These are phyloP conservation scores for Chirona hameri DNA, from an alignment of 2,888 invertebrate species.

Conservation along the genomic window DNA sequence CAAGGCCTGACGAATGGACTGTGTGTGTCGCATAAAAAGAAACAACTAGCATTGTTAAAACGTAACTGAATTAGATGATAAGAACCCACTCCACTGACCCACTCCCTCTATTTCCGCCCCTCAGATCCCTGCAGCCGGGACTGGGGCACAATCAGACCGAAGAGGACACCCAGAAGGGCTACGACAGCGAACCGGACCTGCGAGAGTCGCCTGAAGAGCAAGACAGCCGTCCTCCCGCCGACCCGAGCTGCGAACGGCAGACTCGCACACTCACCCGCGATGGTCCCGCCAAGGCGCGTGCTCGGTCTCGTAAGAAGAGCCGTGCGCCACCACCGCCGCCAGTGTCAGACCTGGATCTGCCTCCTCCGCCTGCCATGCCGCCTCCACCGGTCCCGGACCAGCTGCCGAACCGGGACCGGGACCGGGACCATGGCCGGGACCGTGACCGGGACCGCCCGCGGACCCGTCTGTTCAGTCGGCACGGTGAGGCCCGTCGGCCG, in stretches of 20 bases:
- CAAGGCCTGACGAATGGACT: too few species aligned
- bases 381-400: background rate
- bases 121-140: background rate
- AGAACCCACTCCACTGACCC: too few species aligned
- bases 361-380: background rate
- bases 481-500: background rate
- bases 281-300: background rate
- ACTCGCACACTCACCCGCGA: constrained; percentile 1
- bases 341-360: background rate
- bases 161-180: constrained; percentile 45
- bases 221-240: background rate
- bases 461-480: background rate
- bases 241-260: background rate
- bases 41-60: too few species aligned
- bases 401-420: background rate
- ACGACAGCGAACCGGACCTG: constrained; percentile 72
- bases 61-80: too few species aligned
- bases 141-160: background rate
- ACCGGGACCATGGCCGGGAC: background rate
- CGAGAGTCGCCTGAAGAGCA: constrained; percentile 41
- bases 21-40: too few species aligned
- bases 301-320: background rate
- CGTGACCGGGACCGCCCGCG: background rate
- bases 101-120: background rate
- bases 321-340: background rate